Percentiles rank a stretch among this genome's conserved stretches.
Evolutionary conservation across 2,888 invertebrate species (phyloP).

Genomic region (Polydrusus tereticollis): DNA sequence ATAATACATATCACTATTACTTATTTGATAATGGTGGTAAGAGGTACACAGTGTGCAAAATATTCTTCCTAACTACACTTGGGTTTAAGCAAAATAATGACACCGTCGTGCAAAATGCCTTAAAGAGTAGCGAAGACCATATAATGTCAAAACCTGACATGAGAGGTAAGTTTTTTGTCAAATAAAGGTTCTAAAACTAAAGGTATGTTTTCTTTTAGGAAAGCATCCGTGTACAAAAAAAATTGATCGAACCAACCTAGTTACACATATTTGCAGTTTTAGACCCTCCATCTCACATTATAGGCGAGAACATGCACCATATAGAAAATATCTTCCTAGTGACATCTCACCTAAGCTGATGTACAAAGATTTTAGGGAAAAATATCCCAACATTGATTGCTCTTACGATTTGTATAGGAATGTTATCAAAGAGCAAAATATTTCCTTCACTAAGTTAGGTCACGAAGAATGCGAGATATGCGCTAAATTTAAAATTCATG

Average conservation of each 20-base stretch:
- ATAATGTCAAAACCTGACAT: too few species aligned
- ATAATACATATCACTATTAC: too few species aligned
- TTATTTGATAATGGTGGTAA: too few species aligned
- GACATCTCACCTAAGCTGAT: constrained; percentile 39
- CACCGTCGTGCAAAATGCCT: too few species aligned
- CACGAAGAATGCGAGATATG: constrained; percentile 48
- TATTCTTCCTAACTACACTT: too few species aligned
- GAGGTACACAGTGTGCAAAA: too few species aligned
- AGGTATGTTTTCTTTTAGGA: constrained; percentile 14
- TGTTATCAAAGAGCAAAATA: constrained; percentile 38
- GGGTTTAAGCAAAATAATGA: too few species aligned
- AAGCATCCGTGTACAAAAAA: background rate
- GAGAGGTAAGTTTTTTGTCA: background rate
- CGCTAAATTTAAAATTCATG: constrained; percentile 25
- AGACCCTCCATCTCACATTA: constrained; percentile 7
- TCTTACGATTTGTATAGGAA: constrained; percentile 47
- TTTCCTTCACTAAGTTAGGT: constrained; percentile 47
- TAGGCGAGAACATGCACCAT: constrained; percentile 46
- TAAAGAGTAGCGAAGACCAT: too few species aligned
- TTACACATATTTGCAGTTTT: constrained; percentile 4
- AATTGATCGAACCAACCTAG: background rate
- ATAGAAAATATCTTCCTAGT: constrained; percentile 46
- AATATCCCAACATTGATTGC: constrained; percentile 28
- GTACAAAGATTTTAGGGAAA: constrained; percentile 44
- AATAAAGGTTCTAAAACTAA: background rate